Evolutionary conservation across 2,888 invertebrate species (phyloP).

Genomic region (Anthrax anthrax): DNA sequence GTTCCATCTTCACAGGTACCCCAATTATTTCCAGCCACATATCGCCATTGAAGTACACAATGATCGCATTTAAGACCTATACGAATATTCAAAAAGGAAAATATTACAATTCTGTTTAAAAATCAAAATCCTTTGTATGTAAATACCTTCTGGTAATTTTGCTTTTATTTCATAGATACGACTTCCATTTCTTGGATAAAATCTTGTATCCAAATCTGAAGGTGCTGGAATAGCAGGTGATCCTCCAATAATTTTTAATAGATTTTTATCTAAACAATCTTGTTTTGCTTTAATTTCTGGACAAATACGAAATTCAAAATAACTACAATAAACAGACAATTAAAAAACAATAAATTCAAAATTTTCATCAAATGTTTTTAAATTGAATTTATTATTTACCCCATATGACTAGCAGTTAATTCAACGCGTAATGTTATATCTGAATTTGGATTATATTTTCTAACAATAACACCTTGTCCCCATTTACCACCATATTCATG

Average conservation of each 20-base stretch:
- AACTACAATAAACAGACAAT: slow-evolving; percentile 24
- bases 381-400: slow-evolving; percentile 35
- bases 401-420: slow-evolving; percentile 76
- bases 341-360: background rate
- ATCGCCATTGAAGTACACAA: slow-evolving; percentile 80
- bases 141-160: slow-evolving; percentile 38
- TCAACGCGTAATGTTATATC: slow-evolving; percentile 61
- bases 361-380: background rate
- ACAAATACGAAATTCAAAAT: slow-evolving; percentile 73
- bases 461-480: slow-evolving; percentile 66
- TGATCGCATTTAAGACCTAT: slow-evolving; percentile 55
- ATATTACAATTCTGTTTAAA: no score
- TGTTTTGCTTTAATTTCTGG: slow-evolving; percentile 58
- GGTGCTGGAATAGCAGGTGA: slow-evolving; percentile 31
- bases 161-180: slow-evolving; percentile 64
- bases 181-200: slow-evolving; percentile 63
- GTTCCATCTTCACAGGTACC: slow-evolving; percentile 57
- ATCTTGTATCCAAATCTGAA: slow-evolving; percentile 43
- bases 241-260: slow-evolving; percentile 41
- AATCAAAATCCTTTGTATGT: no score
- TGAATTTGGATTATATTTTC: slow-evolving; percentile 55
- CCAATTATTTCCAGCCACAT: slow-evolving; percentile 78
- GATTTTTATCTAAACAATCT: slow-evolving; percentile 59
- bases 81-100: slow-evolving; percentile 14
- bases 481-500: slow-evolving; percentile 76